Percentiles rank a stretch among this genome's conserved stretches.
These are phyloP conservation scores for Dasyurus viverrinus DNA, from an alignment of 2,113 vertebrate species.

Conservation along the genomic window DNA sequence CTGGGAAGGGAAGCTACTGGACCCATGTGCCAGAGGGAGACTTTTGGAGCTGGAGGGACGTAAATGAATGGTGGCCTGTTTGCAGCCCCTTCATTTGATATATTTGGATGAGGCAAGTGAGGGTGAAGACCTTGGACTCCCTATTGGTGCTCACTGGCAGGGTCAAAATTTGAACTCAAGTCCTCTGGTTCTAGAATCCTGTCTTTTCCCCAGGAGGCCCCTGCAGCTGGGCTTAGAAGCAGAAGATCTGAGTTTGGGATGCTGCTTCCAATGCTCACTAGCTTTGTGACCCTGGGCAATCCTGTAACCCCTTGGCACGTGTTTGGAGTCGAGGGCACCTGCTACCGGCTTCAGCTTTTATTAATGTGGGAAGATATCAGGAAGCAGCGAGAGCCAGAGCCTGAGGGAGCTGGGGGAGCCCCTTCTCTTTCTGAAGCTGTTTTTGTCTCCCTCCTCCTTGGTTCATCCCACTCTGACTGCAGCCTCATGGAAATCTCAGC, in stretches of 20 bases:
- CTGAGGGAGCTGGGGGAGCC: not conserved
- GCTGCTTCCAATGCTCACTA: not conserved
- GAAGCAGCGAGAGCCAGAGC: not conserved
- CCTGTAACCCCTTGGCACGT: not conserved
- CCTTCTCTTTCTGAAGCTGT: not conserved
- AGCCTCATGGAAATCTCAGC: not conserved
- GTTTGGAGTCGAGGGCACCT: not conserved
- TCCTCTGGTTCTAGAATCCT: not conserved
- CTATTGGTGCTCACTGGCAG: not conserved
- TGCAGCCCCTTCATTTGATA: not conserved
- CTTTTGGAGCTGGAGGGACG: too few relatives aligned
- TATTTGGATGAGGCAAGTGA: not conserved
- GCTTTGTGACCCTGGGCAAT: not conserved
- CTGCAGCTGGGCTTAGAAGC: not conserved
- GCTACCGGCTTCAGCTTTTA: not conserved
- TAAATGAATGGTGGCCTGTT: too few relatives aligned
- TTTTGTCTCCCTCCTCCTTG: not conserved
- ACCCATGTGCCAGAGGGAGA: not conserved
- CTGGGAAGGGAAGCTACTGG: too few relatives aligned
- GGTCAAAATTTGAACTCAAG: not conserved
- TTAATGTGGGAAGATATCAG: constrained; percentile 5
- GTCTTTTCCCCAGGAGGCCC: not conserved
- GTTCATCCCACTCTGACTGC: not conserved
- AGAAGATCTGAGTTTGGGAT: not conserved
- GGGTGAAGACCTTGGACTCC: not conserved